These are phyloP conservation scores for Asarcornis scutulata DNA, from an alignment of 2,113 vertebrate genomes.

Conservation along the genomic window DNA sequence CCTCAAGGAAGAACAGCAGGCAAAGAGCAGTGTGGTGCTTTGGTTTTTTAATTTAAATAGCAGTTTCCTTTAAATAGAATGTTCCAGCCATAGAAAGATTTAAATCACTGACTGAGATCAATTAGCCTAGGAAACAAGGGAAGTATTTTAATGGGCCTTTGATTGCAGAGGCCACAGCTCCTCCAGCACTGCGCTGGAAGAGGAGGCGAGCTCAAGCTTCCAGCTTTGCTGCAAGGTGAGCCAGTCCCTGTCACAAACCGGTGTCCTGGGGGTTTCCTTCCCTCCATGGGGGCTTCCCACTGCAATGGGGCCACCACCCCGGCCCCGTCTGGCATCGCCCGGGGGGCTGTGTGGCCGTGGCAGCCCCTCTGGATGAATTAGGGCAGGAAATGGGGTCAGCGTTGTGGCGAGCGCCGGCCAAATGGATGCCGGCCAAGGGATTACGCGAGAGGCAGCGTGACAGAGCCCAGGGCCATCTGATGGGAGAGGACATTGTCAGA, in stretches of 20 bases:
- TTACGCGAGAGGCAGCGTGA: background rate
- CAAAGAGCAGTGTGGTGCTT: constrained; percentile 8
- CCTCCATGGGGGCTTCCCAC: rapidly evolving
- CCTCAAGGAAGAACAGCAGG: constrained; percentile 36
- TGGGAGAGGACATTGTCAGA: constrained; percentile 11
- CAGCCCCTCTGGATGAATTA: constrained; percentile 1
- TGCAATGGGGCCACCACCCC: rapidly evolving
- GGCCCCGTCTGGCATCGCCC: rapidly evolving
- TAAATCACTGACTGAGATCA: constrained; percentile 59
- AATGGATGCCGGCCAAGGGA: constrained; percentile 47
- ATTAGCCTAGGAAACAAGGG: constrained; percentile 55
- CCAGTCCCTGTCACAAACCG: background rate
- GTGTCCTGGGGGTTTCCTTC: background rate
- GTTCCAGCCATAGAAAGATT: constrained; percentile 47
- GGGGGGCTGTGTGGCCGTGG: background rate
- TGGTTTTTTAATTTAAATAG: constrained; percentile 56
- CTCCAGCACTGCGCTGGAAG: background rate
- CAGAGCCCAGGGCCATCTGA: constrained; percentile 56
- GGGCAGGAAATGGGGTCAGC: constrained; percentile 58
- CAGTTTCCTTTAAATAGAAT: constrained; percentile 61
- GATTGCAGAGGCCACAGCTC: constrained; percentile 54
- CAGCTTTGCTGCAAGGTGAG: background rate
- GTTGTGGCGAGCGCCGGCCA: background rate
- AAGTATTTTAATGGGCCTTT: constrained; percentile 62
- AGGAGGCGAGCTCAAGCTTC: background rate